phyloP scores from a whole-genome alignment of 2,888 invertebrate genomes.

The Acheta domesticus region DNA sequence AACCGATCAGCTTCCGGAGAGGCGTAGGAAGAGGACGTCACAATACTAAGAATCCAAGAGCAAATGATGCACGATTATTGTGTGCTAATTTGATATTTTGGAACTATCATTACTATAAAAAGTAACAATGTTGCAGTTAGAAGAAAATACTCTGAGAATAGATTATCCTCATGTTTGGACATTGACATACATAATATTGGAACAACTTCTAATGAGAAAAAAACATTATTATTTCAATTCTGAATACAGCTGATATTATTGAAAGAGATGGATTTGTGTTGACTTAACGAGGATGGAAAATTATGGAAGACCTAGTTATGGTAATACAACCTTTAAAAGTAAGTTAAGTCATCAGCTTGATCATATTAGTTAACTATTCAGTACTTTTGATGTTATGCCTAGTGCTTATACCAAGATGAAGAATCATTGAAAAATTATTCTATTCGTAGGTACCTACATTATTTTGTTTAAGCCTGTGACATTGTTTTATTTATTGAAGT shows the following conservation, averaged over 20 bases:
- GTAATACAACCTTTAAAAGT: conserved; percentile 51
- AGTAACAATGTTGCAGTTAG: conserved; percentile 30
- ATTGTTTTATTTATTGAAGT: too few relatives aligned
- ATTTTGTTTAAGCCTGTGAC: too few relatives aligned
- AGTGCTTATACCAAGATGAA: too few relatives aligned
- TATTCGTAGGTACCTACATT: too few relatives aligned
- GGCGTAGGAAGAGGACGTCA: too few relatives aligned
- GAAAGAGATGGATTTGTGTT: conserved; percentile 45
- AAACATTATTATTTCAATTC: conserved; percentile 44
- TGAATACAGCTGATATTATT: conserved; percentile 44
- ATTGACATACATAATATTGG: conserved; percentile 51
- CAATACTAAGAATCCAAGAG: conserved; percentile 47
- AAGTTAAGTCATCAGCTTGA: background rate
- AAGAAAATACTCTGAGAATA: conserved; percentile 38
- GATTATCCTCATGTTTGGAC: conserved; percentile 50
- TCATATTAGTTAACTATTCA: too few relatives aligned
- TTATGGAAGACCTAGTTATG: conserved; percentile 48
- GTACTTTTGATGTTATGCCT: too few relatives aligned
- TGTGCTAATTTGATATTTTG: too few relatives aligned
- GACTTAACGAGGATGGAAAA: conserved; percentile 47
- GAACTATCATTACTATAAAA: too few relatives aligned
- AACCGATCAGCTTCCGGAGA: too few relatives aligned
- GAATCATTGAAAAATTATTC: too few relatives aligned
- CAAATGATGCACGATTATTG: conserved; percentile 39
- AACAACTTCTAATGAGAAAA: conserved; percentile 46